A percentile compares a stretch with the other conserved stretches of the same genome.
Evolutionary conservation across 2,113 vertebrate species (phyloP).

Genomic region (Ranitomeya imitator): DNA sequence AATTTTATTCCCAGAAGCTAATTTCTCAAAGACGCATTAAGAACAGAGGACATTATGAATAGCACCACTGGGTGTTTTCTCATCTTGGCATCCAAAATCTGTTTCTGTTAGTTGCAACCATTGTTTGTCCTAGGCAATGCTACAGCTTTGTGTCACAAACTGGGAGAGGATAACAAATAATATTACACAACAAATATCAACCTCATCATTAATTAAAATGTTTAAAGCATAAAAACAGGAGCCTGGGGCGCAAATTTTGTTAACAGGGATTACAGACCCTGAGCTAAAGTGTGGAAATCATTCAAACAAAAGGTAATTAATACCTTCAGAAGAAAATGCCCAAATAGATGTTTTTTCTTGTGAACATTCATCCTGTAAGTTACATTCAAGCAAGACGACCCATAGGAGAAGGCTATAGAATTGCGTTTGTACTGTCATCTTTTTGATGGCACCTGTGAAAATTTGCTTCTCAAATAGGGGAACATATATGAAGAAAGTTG

Average conservation of each 20-base stretch:
- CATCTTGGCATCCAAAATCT: slow-evolving; percentile 43
- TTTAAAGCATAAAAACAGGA: slow-evolving; percentile 21
- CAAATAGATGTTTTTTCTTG: background rate
- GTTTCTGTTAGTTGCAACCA: slow-evolving; percentile 33
- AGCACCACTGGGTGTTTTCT: slow-evolving; percentile 27
- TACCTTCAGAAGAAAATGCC: background rate
- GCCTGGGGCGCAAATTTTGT: slow-evolving; percentile 26
- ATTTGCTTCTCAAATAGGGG: no score
- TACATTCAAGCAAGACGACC: no score
- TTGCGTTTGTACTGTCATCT: no score
- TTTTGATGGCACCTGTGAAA: no score
- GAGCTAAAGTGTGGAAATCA: slow-evolving; percentile 28
- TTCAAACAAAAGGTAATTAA: slow-evolving; percentile 15
- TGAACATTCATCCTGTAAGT: no score
- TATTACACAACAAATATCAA: slow-evolving; percentile 19
- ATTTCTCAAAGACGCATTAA: slow-evolving; percentile 32
- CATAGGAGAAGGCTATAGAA: no score
- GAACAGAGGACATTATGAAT: slow-evolving; percentile 39
- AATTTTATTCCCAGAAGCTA: background rate
- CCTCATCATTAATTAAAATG: slow-evolving; percentile 39
- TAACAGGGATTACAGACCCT: slow-evolving; percentile 6
- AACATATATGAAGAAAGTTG: no score
- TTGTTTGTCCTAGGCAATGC: slow-evolving; percentile 36
- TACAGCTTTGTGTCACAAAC: slow-evolving; percentile 43
- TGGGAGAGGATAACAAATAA: slow-evolving; percentile 20